Base-by-base conservation (phyloP, 2,113 vertebrate species). In the Gavialis gangeticus region DNA sequence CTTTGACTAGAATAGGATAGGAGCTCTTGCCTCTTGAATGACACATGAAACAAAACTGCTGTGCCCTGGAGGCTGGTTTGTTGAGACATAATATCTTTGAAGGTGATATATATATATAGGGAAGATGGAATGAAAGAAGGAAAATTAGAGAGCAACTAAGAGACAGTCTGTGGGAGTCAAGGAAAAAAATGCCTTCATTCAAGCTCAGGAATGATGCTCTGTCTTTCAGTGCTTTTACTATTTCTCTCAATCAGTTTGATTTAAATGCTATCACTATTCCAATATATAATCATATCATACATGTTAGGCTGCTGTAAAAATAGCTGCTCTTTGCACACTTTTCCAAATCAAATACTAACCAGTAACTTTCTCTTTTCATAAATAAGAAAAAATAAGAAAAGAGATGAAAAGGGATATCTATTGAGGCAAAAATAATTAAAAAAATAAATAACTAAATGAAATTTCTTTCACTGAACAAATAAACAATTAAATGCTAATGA, bases 371-470 rank as follows among this genome's bases (percentile, higher is more conserved):
- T 75, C 58, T 2, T 22, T 66, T 78, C n/a, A 4, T 27, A 67
- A 84, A 11, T 55, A 67, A 18, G 93, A 84, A 89, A 77, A 85
- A 94, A 79, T 10, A 57, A 14, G 30, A 22, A 4, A 24, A 87
- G 22, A 67, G 4, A 63, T 0, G 30, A 19, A 4, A 24, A 87
- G 25, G 63, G 4, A 63, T 0, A 0, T 73, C 84, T 91, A 56
- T 89, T 19, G 24, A 87, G 77, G 67, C 0, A 12, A 80, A 80
- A 57, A 3, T 24, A 54, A 6, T 58, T 84, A 81, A 87, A 30
- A 37, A 34, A 85, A 64, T 86, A 19, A 37, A 11, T 59, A 59
- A 4, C 54, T 81, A 57, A 71, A 55, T 80, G 88, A 17, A 75
- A 88, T 82, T 90, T 82, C 12, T 1, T 89, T 22, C 34, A 24